phyloP scores from a whole-genome alignment of 2,888 invertebrate species.

The Erebia palarica region DNA sequence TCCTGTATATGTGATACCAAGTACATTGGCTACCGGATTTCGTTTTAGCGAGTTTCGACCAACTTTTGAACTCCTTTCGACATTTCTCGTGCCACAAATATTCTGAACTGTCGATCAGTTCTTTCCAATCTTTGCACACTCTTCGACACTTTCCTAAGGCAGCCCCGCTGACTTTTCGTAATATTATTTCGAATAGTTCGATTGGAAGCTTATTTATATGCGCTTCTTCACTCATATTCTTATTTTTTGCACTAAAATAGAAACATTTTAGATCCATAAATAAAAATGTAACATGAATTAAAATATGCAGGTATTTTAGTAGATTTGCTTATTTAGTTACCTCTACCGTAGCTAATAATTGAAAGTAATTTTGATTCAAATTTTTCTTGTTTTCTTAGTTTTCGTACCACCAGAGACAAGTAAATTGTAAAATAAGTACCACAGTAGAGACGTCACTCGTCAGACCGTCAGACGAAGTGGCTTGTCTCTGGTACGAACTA shows the following conservation, averaged over 20 bases:
- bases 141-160: conserved; percentile 61
- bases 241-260: conserved; percentile 11
- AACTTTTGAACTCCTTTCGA: conserved; percentile 53
- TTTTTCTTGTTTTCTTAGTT: conserved; percentile 14
- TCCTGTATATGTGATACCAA: conserved; percentile 68
- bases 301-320: background rate
- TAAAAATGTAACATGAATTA: background rate
- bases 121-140: conserved; percentile 64
- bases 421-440: too few relatives aligned
- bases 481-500: too few relatives aligned
- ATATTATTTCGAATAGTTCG: conserved; percentile 65
- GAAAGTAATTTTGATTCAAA: background rate
- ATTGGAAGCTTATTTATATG: conserved; percentile 54
- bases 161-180: conserved; percentile 57
- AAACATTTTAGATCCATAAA: background rate
- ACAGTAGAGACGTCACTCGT: too few relatives aligned
- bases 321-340: background rate
- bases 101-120: conserved; percentile 56
- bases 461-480: too few relatives aligned
- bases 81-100: conserved; percentile 63
- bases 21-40: conserved; percentile 56
- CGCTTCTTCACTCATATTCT: conserved; percentile 46
- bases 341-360: background rate
- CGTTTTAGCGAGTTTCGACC: conserved; percentile 63
- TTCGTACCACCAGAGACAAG: too few relatives aligned